phyloP scores from a whole-genome alignment of 2,888 invertebrate genomes.

The Horisme vitalbata region DNA sequence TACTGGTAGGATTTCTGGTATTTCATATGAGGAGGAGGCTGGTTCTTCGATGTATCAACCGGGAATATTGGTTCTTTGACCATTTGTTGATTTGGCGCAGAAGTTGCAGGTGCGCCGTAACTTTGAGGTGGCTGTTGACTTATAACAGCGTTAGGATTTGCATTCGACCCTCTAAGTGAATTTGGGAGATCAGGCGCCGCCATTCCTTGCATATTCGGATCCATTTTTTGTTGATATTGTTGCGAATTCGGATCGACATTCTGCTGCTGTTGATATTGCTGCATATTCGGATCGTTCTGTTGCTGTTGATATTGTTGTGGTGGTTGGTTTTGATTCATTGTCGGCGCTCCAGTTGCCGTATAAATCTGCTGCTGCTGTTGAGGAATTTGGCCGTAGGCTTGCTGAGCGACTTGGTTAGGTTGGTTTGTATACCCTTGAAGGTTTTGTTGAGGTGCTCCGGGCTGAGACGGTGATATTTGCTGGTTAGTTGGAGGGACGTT shows the following conservation, averaged over 20 bases:
- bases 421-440: conserved; percentile 20
- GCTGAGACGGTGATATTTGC: conserved; percentile 7
- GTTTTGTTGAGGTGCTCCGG: conserved; percentile 11
- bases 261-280: conserved; percentile 37
- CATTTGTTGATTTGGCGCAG: conserved; percentile 30
- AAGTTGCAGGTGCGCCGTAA: conserved; percentile 5
- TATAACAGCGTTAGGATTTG: conserved; percentile 22
- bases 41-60: conserved; percentile 49
- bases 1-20: conserved; percentile 44
- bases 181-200: conserved; percentile 31
- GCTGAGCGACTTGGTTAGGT: conserved; percentile 22
- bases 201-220: conserved; percentile 16
- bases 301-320: conserved; percentile 32
- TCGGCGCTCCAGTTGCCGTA: conserved; percentile 36
- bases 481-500: conserved; percentile 23
- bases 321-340: conserved; percentile 33
- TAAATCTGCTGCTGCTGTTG: conserved; percentile 46
- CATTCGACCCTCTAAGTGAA: conserved; percentile 35
- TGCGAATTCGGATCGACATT: conserved; percentile 13
- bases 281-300: conserved; percentile 30
- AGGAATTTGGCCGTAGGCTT: conserved; percentile 14
- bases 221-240: conserved; percentile 30
- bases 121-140: conserved; percentile 16
- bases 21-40: conserved; percentile 29
- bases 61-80: conserved; percentile 63